These are phyloP conservation scores for Rhynchonycteris naso DNA, from an alignment of 2,797 vertebrate species.

Conservation along the genomic window DNA sequence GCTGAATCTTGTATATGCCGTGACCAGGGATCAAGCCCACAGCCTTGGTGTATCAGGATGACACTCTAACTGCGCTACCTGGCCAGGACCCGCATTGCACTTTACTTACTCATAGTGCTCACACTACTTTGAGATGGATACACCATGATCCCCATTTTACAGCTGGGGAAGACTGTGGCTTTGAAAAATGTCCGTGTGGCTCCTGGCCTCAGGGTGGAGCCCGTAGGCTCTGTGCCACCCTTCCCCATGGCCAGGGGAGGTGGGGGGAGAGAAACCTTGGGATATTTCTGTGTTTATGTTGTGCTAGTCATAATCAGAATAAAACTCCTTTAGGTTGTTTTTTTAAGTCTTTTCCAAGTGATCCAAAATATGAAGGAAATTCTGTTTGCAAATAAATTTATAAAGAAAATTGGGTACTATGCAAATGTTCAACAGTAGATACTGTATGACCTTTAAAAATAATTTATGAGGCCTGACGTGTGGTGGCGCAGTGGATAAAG, in stretches of 20 bases:
- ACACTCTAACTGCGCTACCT: too few species aligned
- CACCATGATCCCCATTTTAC: too few species aligned
- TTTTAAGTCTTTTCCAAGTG: not conserved
- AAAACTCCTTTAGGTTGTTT: not conserved
- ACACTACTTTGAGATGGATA: not conserved
- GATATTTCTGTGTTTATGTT: not conserved
- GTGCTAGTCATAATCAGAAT: constrained; percentile 10
- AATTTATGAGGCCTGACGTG: not conserved
- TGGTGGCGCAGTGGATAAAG: too few species aligned
- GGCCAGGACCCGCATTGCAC: too few species aligned
- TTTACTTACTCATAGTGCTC: not conserved
- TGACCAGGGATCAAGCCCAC: too few species aligned
- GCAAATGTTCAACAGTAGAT: not conserved
- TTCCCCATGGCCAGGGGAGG: not conserved
- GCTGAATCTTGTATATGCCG: too few species aligned
- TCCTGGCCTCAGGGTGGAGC: not conserved
- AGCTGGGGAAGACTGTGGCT: not conserved
- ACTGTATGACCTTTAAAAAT: not conserved
- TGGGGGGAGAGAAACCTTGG: not conserved
- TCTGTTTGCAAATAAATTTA: not conserved
- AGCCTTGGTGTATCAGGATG: too few species aligned
- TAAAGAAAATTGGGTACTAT: not conserved
- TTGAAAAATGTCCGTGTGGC: not conserved
- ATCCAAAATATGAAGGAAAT: constrained; percentile 39
- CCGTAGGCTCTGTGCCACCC: not conserved